These are phyloP conservation scores for Pterois miles DNA, from an alignment of 2,797 vertebrate genomes.

Conservation along the genomic window DNA sequence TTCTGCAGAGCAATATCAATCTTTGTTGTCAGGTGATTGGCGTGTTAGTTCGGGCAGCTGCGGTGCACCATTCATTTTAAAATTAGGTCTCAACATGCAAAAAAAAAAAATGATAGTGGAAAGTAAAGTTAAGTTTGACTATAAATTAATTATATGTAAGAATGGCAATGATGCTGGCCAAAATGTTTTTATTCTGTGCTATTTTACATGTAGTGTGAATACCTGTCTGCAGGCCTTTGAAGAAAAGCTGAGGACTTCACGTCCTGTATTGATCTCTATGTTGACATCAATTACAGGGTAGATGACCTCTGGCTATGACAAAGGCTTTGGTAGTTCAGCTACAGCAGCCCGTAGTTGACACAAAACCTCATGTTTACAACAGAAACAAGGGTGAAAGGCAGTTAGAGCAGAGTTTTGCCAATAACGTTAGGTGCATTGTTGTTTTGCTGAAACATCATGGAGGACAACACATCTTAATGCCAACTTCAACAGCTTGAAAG, in stretches of 20 bases:
- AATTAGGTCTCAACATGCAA: not conserved
- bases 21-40: not conserved
- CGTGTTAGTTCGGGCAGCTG: not conserved
- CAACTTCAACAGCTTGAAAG: conserved; percentile 1
- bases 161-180: not conserved
- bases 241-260: not conserved
- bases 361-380: not conserved
- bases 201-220: not conserved
- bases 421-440: not conserved
- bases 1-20: not conserved
- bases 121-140: not conserved
- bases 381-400: not conserved
- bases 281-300: not conserved
- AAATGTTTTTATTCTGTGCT: not conserved
- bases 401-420: not conserved
- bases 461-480: not conserved
- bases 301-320: not conserved
- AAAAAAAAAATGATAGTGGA: not conserved
- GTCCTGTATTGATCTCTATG: not conserved
- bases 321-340: not conserved
- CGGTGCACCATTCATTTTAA: not conserved
- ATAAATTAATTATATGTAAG: not conserved
- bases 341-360: not conserved
- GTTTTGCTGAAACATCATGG: not conserved
- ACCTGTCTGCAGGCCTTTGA: no score